Evolutionary conservation across 2,797 vertebrate species (phyloP).

Genomic region (Heteromormyrus szaboi): DNA sequence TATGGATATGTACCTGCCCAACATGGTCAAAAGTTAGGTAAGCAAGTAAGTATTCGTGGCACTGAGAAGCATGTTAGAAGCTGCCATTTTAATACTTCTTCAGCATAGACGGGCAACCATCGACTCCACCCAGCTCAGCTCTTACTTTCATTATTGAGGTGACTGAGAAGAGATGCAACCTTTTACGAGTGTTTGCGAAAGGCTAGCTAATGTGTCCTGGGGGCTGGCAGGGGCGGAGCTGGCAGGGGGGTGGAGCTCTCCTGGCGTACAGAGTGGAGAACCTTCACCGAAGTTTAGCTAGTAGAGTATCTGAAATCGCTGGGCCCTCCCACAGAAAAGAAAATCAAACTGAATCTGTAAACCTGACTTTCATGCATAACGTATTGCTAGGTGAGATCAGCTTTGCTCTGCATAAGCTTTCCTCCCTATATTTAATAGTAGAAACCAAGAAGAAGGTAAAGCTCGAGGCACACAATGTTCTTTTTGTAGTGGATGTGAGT

Average conservation of each 20-base stretch:
- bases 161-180: neutral
- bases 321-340: neutral
- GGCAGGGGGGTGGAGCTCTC: neutral
- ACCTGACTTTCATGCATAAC: neutral
- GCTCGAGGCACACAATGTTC: neutral
- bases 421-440: neutral
- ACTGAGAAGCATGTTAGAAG: neutral
- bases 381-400: neutral
- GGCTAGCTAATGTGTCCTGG: neutral
- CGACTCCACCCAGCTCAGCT: neutral
- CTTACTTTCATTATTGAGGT: neutral
- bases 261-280: neutral
- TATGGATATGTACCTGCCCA: neutral
- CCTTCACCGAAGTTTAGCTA: neutral
- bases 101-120: neutral
- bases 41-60: neutral
- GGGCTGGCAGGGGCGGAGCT: neutral
- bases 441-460: neutral
- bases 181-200: neutral
- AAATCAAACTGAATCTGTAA: neutral
- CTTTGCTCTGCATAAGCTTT: neutral
- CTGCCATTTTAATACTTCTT: neutral
- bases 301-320: neutral
- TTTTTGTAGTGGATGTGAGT: neutral
- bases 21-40: neutral